phyloP scores from a whole-genome alignment of 1,140 invertebrate genomes.

The Drosophila pallidifrons region DNA sequence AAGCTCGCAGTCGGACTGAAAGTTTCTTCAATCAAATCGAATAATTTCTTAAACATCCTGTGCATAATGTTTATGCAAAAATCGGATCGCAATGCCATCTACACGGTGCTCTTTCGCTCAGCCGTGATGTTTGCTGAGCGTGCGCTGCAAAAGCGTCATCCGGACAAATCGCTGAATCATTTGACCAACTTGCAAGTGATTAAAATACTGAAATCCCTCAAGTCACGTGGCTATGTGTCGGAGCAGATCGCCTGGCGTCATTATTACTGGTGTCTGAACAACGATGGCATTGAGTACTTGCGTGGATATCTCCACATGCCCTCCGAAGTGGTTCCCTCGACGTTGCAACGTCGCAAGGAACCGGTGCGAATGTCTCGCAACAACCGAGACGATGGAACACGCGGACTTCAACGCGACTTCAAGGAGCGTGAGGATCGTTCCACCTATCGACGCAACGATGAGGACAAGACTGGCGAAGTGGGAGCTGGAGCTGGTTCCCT shows the following conservation, averaged over 20 bases:
- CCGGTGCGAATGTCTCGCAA: conserved; percentile 33
- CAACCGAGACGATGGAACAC: conserved; percentile 3
- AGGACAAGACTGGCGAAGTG: conserved; percentile 10
- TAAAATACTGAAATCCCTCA: conserved; percentile 40
- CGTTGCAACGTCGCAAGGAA: conserved; percentile 33
- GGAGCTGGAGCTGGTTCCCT: conserved; percentile 12
- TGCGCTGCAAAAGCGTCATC: conserved; percentile 21
- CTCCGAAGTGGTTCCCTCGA: conserved; percentile 35
- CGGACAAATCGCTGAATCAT: conserved; percentile 25
- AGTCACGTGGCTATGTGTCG: conserved; percentile 39
- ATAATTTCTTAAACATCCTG: background rate
- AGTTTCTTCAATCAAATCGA: background rate
- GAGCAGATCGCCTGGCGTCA: conserved; percentile 43
- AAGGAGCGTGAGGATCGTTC: conserved; percentile 31
- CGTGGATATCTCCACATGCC: conserved; percentile 27
- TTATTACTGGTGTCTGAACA: conserved; percentile 42
- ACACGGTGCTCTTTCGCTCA: conserved; percentile 31
- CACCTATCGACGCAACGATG: conserved; percentile 20
- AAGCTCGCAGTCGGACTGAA: background rate
- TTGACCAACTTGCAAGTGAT: conserved; percentile 42
- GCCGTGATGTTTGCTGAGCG: conserved; percentile 38
- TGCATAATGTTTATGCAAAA: conserved; percentile 38
- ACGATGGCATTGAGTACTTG: conserved; percentile 43
- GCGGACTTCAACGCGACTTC: conserved; percentile 4
- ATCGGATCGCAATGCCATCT: conserved; percentile 39